Conservation (phyloP, 2,797 vertebrate species). For the Hippoglossus hippoglossus region DNA sequence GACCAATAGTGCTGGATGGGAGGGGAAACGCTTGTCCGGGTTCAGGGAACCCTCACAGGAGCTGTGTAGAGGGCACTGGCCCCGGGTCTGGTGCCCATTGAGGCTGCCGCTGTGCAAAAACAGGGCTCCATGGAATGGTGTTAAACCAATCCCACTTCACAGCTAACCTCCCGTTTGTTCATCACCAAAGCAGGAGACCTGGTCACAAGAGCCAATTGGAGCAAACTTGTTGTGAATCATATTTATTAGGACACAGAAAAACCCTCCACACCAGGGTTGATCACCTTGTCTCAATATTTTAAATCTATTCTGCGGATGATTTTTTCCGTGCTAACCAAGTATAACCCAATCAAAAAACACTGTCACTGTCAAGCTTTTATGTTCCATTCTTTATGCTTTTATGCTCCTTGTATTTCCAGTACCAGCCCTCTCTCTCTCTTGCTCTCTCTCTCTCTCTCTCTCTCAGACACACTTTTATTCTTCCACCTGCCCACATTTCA, state of each 20-base stretch:
- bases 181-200: constrained; percentile 55
- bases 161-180: constrained; percentile 63
- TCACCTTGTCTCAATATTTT: constrained; percentile 24
- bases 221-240: constrained; percentile 20
- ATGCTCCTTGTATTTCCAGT: constrained; percentile 3
- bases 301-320: not conserved
- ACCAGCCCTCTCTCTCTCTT: constrained; percentile 43
- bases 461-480: constrained; percentile 46
- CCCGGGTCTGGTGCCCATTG: constrained; percentile 64
- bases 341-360: not conserved
- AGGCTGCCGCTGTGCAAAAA: constrained; percentile 53
- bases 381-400: too few relatives aligned
- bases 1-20: constrained; percentile 68
- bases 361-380: constrained; percentile 2
- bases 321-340: not conserved
- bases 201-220: constrained; percentile 25
- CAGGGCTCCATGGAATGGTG: constrained; percentile 61
- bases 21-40: constrained; percentile 81
- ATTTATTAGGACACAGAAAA: constrained; percentile 6
- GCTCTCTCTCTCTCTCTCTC: constrained; percentile 27
- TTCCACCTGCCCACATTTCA: constrained; percentile 38
- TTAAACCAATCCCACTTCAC: constrained; percentile 78
- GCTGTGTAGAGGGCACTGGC: constrained; percentile 75
- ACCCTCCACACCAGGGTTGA: constrained; percentile 35
- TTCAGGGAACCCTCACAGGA: constrained; percentile 80